These are phyloP conservation scores for Drosophila ustulata DNA, from an alignment of 2,888 invertebrate species.

Conservation along the genomic window DNA sequence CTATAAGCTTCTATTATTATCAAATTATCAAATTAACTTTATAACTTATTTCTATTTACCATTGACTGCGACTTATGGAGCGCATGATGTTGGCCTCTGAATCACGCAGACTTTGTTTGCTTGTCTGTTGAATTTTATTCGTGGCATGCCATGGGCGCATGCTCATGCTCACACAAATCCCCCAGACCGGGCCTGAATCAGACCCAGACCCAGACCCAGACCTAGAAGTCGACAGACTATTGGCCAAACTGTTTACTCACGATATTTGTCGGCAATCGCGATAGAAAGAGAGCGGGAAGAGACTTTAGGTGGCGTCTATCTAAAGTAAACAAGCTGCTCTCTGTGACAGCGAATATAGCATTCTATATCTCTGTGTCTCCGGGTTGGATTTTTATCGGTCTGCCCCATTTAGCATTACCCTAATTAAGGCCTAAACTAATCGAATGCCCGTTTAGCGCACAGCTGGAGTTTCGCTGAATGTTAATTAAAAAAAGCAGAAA, in stretches of 20 bases:
- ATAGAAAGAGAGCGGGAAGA: conserved; percentile 16
- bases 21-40: background rate
- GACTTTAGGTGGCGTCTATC: conserved; percentile 22
- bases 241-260: conserved; percentile 38
- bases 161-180: conserved; percentile 20
- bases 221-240: background rate
- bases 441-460: conserved; percentile 22
- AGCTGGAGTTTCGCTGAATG: conserved; percentile 25
- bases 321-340: conserved; percentile 41
- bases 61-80: background rate
- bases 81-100: background rate
- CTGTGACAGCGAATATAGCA: background rate
- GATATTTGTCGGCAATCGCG: conserved; percentile 39
- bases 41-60: background rate
- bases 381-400: background rate
- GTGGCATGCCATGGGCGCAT: conserved; percentile 38
- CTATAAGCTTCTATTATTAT: background rate
- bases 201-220: background rate
- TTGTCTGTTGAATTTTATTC: conserved; percentile 4
- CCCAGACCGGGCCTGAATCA: conserved; percentile 2
- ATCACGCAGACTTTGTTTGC: conserved; percentile 17
- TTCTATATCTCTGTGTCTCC: background rate
- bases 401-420: background rate
- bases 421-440: conserved; percentile 27
- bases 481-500: conserved; percentile 41